Base-by-base conservation (phyloP, 2,888 invertebrate species). In the Argynnis bischoffii region DNA sequence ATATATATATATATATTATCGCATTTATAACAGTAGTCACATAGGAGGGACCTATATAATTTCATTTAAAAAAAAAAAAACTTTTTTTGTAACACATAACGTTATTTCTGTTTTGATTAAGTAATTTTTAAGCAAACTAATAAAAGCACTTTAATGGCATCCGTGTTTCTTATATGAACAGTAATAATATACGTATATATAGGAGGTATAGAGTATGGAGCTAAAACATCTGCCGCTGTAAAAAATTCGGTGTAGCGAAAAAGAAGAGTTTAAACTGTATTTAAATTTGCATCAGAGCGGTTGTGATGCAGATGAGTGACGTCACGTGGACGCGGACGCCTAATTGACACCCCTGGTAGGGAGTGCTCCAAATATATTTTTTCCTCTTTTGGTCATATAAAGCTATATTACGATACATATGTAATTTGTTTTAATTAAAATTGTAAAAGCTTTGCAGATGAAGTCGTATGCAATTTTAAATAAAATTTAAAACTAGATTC, bases 291-390 rank as follows among this genome's bases (percentile, higher is more conserved):
- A 87, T 88, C 84, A 83, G 79, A 78, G 75, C 76, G 81, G 79
- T 75, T 79, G 80, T 78, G 82, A 87, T 88, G 89, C 84, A 89
- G 88, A 89, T 88, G 88, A 89, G 86, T 89, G 88, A 87, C 88
- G 89, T 87, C 87, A 88, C 85, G 82, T 85, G 86, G 79, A 72
- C 76, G 70, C 74, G 41, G 51, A 70, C 74, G 72, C 73, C 75
- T 77, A 86, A 86, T 87, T 87, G 82, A 83, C 82, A 77, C 79
- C 78, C 81, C 74, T 74, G 67, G 67, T 56, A 70, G 69, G 74
- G 54, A 69, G 26, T 31, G 16, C 31, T 48, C 48, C 21, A 48
- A 54, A 64, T 65, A 56, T 50, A 48, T 18, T 51, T 64, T 57
- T 63, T 65, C 31, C 46, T 67, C 50, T 64, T 64, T 55, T 61